phyloP scores from a whole-genome alignment of 2,113 vertebrate species.

The Oryzias melastigma region DNA sequence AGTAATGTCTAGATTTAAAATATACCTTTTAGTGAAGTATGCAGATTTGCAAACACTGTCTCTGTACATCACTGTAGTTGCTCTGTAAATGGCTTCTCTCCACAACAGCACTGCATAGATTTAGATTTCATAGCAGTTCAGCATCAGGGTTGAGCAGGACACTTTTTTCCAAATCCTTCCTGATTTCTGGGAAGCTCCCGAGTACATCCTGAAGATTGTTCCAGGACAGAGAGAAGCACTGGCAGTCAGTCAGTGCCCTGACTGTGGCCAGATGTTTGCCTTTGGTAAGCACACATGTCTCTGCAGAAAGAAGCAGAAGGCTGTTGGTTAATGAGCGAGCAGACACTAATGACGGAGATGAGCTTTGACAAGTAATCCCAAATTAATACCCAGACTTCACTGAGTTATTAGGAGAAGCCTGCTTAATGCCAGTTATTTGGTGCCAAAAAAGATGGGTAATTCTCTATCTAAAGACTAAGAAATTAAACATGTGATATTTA shows the following conservation, averaged over 20 bases:
- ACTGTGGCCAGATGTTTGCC: constrained; percentile 65
- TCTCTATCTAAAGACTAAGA: constrained; percentile 34
- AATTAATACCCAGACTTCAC: constrained; percentile 45
- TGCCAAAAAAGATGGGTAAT: constrained; percentile 42
- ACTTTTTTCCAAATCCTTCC: constrained; percentile 60
- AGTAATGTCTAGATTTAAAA: not conserved
- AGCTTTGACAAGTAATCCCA: constrained; percentile 63
- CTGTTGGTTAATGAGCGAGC: constrained; percentile 48
- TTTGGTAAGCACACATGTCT: constrained; percentile 68
- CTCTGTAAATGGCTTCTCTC: constrained; percentile 6
- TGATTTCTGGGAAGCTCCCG: constrained; percentile 61
- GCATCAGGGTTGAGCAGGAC: constrained; percentile 35
- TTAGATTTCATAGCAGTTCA: constrained; percentile 37
- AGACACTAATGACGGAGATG: constrained; percentile 39
- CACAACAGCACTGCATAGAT: not conserved
- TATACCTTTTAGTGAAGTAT: not conserved
- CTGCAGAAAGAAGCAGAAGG: constrained; percentile 37
- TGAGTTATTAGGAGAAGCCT: constrained; percentile 14
- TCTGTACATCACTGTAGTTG: no score
- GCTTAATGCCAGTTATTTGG: constrained; percentile 27
- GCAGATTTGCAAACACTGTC: constrained; percentile 4
- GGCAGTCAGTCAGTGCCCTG: constrained; percentile 60
- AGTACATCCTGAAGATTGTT: constrained; percentile 56
- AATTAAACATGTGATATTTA: constrained; percentile 23
- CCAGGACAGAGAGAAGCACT: constrained; percentile 71